These are phyloP conservation scores for Athene cunicularia DNA, from an alignment of 2,113 vertebrate genomes.

Conservation along the genomic window DNA sequence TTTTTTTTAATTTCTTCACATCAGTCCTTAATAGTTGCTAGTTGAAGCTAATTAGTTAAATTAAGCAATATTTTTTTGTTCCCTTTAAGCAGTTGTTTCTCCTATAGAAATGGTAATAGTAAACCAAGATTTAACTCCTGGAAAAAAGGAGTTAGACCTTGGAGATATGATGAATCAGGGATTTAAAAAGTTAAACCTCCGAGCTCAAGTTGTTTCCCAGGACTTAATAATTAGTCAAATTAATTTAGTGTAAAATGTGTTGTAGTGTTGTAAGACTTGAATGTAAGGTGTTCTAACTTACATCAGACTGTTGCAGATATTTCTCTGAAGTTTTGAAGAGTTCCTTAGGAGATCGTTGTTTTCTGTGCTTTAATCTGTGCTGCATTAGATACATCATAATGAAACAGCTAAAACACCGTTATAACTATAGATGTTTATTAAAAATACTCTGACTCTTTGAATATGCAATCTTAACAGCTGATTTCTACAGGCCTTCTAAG, in stretches of 20 bases:
- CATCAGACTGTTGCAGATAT: background rate
- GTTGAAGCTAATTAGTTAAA: background rate
- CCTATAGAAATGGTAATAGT: background rate
- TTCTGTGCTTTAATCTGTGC: background rate
- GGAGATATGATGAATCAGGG: background rate
- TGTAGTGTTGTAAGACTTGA: background rate
- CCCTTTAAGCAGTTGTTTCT: background rate
- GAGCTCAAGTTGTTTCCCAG: background rate
- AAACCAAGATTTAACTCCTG: background rate
- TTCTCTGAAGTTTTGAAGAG: background rate
- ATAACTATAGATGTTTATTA: background rate
- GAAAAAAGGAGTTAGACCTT: background rate
- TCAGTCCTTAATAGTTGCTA: background rate
- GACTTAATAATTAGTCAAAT: background rate
- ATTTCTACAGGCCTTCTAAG: background rate
- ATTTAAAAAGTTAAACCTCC: background rate
- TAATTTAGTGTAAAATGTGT: background rate
- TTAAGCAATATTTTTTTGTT: background rate
- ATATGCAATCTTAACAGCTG: background rate
- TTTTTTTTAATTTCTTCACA: background rate
- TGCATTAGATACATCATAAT: background rate
- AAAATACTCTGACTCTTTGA: background rate
- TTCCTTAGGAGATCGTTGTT: background rate
- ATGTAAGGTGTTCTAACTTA: background rate
- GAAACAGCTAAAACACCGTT: background rate